phyloP scores from a whole-genome alignment of 2,797 vertebrate species.

The Rhabdophis nuchalis region DNA sequence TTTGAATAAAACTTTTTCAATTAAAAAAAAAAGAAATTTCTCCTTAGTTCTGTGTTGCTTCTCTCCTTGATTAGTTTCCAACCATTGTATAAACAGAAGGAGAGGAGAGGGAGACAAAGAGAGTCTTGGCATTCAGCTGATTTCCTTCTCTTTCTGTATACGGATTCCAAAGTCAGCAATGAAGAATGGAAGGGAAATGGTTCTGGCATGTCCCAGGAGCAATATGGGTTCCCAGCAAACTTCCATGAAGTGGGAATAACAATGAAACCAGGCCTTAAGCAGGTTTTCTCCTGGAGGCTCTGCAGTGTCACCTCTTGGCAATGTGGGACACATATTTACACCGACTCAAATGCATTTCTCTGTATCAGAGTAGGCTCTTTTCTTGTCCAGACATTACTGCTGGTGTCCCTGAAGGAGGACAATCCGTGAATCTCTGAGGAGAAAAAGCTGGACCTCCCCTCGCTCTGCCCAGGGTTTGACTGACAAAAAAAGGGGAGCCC shows the following conservation, averaged over 20 bases:
- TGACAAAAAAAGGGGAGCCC: background rate
- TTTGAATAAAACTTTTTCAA: too few species aligned
- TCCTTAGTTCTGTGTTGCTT: background rate
- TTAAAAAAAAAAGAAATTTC: too few species aligned
- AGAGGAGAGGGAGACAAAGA: background rate
- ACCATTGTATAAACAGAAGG: background rate
- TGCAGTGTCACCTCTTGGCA: background rate
- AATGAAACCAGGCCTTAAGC: background rate
- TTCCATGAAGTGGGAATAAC: background rate
- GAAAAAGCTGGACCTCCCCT: background rate
- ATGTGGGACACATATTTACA: background rate
- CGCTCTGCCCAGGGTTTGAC: background rate
- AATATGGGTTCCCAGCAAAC: background rate
- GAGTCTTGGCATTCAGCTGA: background rate
- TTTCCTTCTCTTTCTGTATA: background rate
- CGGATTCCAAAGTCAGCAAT: background rate
- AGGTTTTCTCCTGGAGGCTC: background rate
- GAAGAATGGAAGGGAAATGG: background rate
- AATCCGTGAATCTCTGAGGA: background rate
- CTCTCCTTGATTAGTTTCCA: background rate
- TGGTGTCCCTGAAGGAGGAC: background rate
- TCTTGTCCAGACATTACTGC: background rate
- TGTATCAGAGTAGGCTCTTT: background rate
- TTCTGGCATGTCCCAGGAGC: background rate
- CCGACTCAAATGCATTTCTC: background rate